Evolutionary conservation across 1,140 invertebrate genomes (phyloP), one percentile per base, ranked within the genome.

Genomic region (Stenopsyche tienmushanensis): DNA sequence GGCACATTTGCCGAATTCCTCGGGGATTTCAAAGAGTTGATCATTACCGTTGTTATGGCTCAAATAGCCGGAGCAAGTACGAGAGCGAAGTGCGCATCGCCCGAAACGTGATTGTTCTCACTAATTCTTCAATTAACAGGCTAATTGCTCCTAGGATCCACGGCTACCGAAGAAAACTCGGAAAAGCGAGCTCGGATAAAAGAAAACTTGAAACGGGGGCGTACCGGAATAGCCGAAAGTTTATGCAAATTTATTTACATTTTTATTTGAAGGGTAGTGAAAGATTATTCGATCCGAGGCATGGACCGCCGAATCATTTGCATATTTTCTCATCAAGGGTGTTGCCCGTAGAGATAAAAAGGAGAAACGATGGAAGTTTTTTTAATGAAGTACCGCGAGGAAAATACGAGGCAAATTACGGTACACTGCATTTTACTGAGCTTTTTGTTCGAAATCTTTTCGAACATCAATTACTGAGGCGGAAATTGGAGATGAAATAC

Each of bases 61-160:
- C n/a, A n/a, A n/a, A n/a, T n/a, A n/a, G n/a, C n/a, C n/a, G n/a
- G 29, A 13, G 29, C 29, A 13, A 13, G 29, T 34, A 13, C 29
- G 5, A 13, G 29, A 34, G 29, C 5, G 29, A 34, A 34, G 29
- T 34, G 29, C 29, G 29, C 29, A 34, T 34, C 29, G 29, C 29
- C 29, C 29, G 29, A 42, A 44, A 65, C 67, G 59, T 59, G 67
- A 69, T 69, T 69, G 63, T 65, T 66, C 68, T 64, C 64, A 60
- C 64, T 70, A 70, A 70, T 70, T 70, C 68, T 66, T 66, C 68
- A 70, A 70, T 70, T 70, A 70, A 70, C 68, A 70, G 60, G 64
- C 64, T 70, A 70, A 70, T 70, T 70, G 68, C 64, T 53, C 20
- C 58, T 49, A 59, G 50, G 49, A 65, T 55, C 29, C 54, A 41